These are phyloP conservation scores for Eulithis prunata DNA, from an alignment of 2,888 invertebrate genomes.

Conservation along the genomic window DNA sequence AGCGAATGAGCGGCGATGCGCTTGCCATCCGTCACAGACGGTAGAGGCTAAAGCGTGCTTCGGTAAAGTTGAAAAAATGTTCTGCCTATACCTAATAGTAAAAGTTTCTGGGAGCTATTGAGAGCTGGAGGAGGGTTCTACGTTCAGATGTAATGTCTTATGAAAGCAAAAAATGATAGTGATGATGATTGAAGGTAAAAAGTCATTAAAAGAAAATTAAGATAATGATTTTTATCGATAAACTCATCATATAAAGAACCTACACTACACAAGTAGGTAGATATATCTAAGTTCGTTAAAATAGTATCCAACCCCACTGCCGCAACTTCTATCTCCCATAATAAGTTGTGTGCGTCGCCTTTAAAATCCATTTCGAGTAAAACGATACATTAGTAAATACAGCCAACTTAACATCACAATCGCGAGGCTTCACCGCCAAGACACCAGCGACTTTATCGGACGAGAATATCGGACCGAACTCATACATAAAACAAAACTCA, in stretches of 20 bases:
- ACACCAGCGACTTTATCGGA: constrained; percentile 66
- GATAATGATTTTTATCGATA: not conserved
- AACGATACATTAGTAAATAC: constrained; percentile 58
- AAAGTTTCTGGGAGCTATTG: no score
- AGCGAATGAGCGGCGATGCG: not conserved
- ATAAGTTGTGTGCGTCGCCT: constrained; percentile 47
- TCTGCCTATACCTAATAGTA: no score
- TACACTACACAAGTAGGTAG: no score
- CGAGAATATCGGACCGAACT: constrained; percentile 69
- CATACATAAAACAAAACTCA: constrained; percentile 70
- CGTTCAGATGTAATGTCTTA: no score
- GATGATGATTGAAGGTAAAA: not conserved
- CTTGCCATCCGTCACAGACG: not conserved
- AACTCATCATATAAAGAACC: not conserved
- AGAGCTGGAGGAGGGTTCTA: no score
- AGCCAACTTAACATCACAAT: constrained; percentile 59
- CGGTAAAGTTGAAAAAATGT: no score
- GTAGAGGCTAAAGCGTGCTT: no score
- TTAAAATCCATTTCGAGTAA: constrained; percentile 53
- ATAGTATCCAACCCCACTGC: no score
- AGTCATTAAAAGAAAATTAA: not conserved
- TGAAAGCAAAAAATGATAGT: no score
- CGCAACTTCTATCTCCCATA: constrained; percentile 38
- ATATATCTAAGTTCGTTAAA: no score
- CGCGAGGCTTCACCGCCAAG: constrained; percentile 59